phyloP scores from a whole-genome alignment of 64 coral and sea anemone species.

The Cladopsammia gracilis region DNA sequence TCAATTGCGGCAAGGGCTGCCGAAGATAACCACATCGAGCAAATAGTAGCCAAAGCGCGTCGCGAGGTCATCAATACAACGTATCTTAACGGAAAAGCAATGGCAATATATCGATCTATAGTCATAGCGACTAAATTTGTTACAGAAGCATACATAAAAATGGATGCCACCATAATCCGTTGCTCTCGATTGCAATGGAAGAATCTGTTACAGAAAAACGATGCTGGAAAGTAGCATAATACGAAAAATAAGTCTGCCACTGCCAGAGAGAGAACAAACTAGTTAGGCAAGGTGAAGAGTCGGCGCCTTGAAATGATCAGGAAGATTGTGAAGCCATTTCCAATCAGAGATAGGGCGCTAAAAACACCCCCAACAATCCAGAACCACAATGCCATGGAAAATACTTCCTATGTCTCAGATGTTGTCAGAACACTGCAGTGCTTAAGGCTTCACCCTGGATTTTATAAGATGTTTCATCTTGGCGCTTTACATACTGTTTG shows the following conservation, averaged over 20 bases:
- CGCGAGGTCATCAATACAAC: not conserved
- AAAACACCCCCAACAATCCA: not conserved
- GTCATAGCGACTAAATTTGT: not conserved
- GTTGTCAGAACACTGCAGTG: not conserved
- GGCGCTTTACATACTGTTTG: too few species aligned
- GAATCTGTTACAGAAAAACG: not conserved
- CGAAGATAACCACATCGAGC: not conserved
- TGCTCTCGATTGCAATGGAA: conserved; percentile 10
- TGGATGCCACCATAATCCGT: not conserved
- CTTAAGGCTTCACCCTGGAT: too few species aligned
- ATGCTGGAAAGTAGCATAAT: conserved; percentile 13
- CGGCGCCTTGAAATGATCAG: not conserved
- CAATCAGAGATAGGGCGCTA: not conserved
- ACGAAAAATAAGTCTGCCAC: conserved; percentile 3
- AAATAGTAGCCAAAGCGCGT: not conserved
- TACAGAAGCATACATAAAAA: conserved; percentile 28
- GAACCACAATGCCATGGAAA: not conserved
- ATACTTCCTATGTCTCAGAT: too few species aligned
- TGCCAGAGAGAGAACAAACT: not conserved
- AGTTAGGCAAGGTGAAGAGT: not conserved
- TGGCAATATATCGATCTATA: conserved; percentile 12
- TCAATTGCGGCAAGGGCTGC: not conserved
- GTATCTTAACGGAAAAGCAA: not conserved
- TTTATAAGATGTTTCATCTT: too few species aligned
- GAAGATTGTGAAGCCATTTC: not conserved